Evolutionary conservation across 2,797 vertebrate genomes (phyloP), one percentile per base, ranked within the genome.

Genomic region (Cottoperca gobio): DNA sequence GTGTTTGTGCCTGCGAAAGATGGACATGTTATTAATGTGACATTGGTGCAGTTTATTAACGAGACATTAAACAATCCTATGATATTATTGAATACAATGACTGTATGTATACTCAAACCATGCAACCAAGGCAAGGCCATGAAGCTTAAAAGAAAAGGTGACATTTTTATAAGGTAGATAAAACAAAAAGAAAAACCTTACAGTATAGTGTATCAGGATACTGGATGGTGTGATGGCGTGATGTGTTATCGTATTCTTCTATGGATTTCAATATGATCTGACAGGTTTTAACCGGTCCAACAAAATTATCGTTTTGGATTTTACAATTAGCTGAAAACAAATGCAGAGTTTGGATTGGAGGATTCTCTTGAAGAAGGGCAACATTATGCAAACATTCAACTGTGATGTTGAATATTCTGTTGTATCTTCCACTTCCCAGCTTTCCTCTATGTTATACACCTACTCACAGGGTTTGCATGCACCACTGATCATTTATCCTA

Each of bases 361-460:
- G 53, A 69, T 17, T 60, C 46, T n/a, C 11, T 12, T 35, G 35
- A 33, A 50, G 26, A 49, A 43, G 66, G 11, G 39, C 2, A 7
- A 14, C 39, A 43, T 75, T 28, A 62, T 53, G 24, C 59, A 62
- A 19, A 43, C 46, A 23, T 67, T 73, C 23, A 61, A 23, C 55
- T n/a, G 26, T 33, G 53, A 21, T 70, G 61, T 24, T 60, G n/a
- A 69, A 60, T 58, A 48, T 53, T 43, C 48, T 55, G 45, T 58
- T 21, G 23, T 52, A 17, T 46, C 26, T 66, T 45, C 12, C 14
- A 23, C 46, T 42, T 19, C 33, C 76, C 52, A 17, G 33, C 43
- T 13, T 23, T 50, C 6, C 17, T 59, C 14, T 35, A 26, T 57
- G 53, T 55, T 33, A 62, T 8, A 63, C 63, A 50, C 52, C 35